phyloP scores from a whole-genome alignment of 1,140 invertebrate species.

The Dolichoris vasculosae region DNA sequence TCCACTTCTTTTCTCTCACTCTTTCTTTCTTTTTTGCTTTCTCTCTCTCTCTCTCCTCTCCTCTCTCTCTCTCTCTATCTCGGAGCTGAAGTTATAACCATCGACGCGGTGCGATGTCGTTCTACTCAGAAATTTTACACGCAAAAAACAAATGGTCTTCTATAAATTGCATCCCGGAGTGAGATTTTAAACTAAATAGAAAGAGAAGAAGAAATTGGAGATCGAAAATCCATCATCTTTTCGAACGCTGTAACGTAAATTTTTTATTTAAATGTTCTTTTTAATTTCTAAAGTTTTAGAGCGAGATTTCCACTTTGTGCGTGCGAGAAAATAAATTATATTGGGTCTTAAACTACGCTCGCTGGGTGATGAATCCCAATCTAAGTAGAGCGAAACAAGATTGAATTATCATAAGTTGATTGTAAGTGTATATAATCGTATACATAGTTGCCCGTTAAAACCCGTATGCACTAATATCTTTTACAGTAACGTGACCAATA shows the following conservation, averaged over 20 bases:
- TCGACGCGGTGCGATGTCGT: background rate
- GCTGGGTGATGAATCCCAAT: background rate
- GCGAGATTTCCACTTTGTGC: background rate
- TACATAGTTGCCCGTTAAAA: background rate
- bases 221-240: background rate
- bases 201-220: background rate
- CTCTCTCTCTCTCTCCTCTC: background rate
- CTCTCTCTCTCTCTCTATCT: background rate
- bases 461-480: too few relatives aligned
- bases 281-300: background rate
- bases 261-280: background rate
- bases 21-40: background rate
- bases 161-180: background rate
- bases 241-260: background rate
- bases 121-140: slow-evolving; percentile 4
- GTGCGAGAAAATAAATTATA: background rate
- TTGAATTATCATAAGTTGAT: background rate
- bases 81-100: background rate
- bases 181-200: background rate
- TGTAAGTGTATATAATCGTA: background rate
- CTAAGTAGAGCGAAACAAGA: background rate
- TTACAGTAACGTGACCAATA: too few relatives aligned
- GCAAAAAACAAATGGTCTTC: background rate
- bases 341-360: background rate
- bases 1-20: background rate